Evolutionary conservation across 2,888 invertebrate species (phyloP), one percentile per base, ranked within the genome.

Genomic region (Oeneis ivallda): DNA sequence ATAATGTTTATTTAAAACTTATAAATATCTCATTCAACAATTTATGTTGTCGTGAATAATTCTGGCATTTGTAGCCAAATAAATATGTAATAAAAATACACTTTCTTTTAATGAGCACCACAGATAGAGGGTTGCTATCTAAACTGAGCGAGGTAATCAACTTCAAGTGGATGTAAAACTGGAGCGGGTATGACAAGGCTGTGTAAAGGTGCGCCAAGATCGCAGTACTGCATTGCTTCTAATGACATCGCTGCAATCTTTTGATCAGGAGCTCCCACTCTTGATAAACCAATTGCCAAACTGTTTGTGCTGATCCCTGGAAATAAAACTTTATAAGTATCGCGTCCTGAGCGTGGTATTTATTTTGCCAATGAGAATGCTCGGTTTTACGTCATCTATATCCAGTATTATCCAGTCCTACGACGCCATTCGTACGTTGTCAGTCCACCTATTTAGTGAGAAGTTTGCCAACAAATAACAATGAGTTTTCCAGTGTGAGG

Each of bases 191-290:
- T 95, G 62, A 99, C 95, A 52, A 99, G 93, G 52, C 98, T 99
- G 89, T 99, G 99, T 52, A 99, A 93, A 1, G 99, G 99, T 45
- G 93, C 93, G 5, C 99, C 99, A 70, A 99, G 91, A 79, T 96
- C 95, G 53, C 86, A 85, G 19, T 87, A 78, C 59, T 92, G 86
- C 96, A 99, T 96, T 72, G 95, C 93, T 70, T 93, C 84, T 69
- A 99, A 87, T 10, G 95, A 93, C 78, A 94, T 94, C 47, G 94
- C 95, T 13, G 94, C 88, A 75, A 99, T 97, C 78, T 93, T 89
- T 87, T 98, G 97, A 77, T 95, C 95, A 15, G 94, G 93, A 66
- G 97, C 95, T 11, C 99, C 99, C 39, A 99, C 96, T 77, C 99
- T 93, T 0, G 98, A 98, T 70, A 99, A 85, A 0, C 98, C 99